phyloP scores from a whole-genome alignment of 1,140 invertebrate genomes.

The Arctopsyche grandis region DNA sequence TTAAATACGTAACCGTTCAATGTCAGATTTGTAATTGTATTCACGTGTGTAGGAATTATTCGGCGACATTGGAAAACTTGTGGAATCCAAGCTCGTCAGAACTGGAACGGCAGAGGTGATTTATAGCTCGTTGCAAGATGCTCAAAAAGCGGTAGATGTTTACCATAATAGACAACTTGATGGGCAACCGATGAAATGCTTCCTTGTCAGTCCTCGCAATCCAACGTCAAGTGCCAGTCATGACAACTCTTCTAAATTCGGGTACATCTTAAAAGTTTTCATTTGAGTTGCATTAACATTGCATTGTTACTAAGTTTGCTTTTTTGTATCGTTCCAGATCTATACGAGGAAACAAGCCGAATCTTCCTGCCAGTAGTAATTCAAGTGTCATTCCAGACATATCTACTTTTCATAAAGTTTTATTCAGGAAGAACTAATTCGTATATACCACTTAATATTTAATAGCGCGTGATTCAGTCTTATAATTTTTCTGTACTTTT shows the following conservation, averaged over 20 bases:
- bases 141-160: constrained; percentile 86
- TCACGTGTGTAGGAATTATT: constrained; percentile 79
- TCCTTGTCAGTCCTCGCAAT: constrained; percentile 77
- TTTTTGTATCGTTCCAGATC: background rate
- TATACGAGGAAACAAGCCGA: constrained; percentile 55
- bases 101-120: constrained; percentile 90
- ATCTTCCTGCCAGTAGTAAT: constrained; percentile 61
- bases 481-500: background rate
- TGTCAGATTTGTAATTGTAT: background rate
- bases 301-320: background rate
- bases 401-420: constrained; percentile 65
- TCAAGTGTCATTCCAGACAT: constrained; percentile 65
- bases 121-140: constrained; percentile 85
- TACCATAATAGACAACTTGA: constrained; percentile 93
- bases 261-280: constrained; percentile 6
- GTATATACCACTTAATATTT: background rate
- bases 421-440: constrained; percentile 59
- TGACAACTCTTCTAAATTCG: constrained; percentile 39
- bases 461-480: background rate
- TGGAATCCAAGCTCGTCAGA: constrained; percentile 84
- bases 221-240: constrained; percentile 55
- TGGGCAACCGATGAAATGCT: constrained; percentile 85
- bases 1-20: background rate
- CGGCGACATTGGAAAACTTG: constrained; percentile 88
- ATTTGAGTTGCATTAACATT: background rate